phyloP scores from a whole-genome alignment of 1,140 invertebrate genomes.

The Drosophila sulfurigaster region DNA sequence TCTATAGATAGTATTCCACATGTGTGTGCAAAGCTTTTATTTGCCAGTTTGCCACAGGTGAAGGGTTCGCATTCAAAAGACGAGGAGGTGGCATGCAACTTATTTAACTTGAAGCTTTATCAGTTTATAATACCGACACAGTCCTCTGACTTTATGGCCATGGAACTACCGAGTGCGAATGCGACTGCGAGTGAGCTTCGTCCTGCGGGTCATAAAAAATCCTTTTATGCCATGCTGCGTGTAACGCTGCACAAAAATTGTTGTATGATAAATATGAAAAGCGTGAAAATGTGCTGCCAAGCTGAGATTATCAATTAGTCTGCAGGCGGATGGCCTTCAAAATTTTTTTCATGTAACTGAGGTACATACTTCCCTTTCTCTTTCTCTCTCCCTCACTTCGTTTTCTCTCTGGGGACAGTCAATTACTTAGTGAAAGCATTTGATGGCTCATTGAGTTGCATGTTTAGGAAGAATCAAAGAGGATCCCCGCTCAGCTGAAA shows the following conservation, averaged over 20 bases:
- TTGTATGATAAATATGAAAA: constrained; percentile 9
- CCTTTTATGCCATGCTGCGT: constrained; percentile 8
- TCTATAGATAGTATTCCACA: constrained; percentile 9
- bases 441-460: constrained; percentile 45
- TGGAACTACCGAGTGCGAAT: not conserved
- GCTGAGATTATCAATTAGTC: constrained; percentile 28
- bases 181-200: constrained; percentile 8
- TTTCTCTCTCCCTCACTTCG: no score
- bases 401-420: not conserved
- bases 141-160: constrained; percentile 8
- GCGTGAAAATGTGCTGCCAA: constrained; percentile 22
- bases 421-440: constrained; percentile 12
- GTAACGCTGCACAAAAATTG: not conserved
- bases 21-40: constrained; percentile 22
- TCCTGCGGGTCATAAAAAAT: constrained; percentile 32
- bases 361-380: no score
- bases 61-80: not conserved
- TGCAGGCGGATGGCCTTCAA: not conserved
- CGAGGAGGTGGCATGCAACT: not conserved
- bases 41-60: not conserved
- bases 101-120: constrained; percentile 46
- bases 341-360: not conserved
- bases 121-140: constrained; percentile 17
- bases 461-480: constrained; percentile 7
- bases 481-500: constrained; percentile 2